phyloP scores from a whole-genome alignment of 2,797 vertebrate species.

The Diceros bicornis region DNA sequence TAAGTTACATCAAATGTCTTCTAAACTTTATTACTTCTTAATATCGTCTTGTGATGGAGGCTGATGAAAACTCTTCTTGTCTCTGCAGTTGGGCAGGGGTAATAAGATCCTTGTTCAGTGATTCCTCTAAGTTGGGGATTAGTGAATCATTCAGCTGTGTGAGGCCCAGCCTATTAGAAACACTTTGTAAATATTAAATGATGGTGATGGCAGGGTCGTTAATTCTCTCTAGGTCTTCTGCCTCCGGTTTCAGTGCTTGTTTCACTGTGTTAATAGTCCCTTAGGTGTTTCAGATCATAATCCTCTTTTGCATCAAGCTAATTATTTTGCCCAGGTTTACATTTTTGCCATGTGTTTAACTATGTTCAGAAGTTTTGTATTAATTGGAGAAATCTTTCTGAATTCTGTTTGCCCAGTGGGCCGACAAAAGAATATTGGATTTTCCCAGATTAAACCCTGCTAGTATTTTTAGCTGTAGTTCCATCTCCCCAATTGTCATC shows the following conservation, averaged over 20 bases:
- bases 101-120: conserved; percentile 44
- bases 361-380: background rate
- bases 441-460: background rate
- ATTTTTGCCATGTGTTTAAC: conserved; percentile 28
- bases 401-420: conserved; percentile 39
- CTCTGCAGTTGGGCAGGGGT: background rate
- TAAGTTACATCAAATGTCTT: conserved; percentile 33
- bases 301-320: background rate
- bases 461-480: conserved; percentile 34
- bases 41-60: conserved; percentile 2
- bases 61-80: conserved; percentile 3
- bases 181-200: conserved; percentile 31
- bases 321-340: conserved; percentile 26
- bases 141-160: conserved; percentile 38
- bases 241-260: background rate
- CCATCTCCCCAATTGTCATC: background rate
- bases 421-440: conserved; percentile 60
- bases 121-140: conserved; percentile 33
- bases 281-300: conserved; percentile 36
- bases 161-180: background rate
- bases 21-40: conserved; percentile 45
- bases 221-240: conserved; percentile 17
- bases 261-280: background rate
- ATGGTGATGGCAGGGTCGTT: background rate
- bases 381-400: background rate